phyloP scores from a whole-genome alignment of 2,888 invertebrate genomes.

The Microctonus hyperodae region DNA sequence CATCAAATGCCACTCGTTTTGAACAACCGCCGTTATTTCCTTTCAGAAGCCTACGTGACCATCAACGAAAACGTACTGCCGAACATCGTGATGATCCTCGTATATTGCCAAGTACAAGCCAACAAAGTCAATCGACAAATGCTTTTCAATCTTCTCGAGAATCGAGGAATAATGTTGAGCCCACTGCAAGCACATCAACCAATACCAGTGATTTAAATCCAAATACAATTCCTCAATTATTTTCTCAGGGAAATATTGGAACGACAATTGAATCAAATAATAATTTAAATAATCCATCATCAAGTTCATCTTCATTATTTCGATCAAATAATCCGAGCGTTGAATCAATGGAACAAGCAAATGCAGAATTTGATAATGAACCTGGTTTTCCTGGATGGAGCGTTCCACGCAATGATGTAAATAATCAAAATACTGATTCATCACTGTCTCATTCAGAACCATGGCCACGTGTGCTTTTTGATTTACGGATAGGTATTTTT shows the following conservation, averaged over 20 bases:
- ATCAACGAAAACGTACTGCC: constrained; percentile 35
- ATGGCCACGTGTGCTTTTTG: not conserved
- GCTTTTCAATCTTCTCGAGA: not conserved
- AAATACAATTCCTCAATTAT: not conserved
- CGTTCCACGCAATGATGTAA: constrained; percentile 3
- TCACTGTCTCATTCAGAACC: not conserved
- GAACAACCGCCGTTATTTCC: constrained; percentile 54
- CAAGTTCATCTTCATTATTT: not conserved
- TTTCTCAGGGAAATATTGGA: not conserved
- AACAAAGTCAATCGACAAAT: not conserved
- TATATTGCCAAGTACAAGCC: not conserved
- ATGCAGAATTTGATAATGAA: not conserved
- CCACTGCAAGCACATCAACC: not conserved
- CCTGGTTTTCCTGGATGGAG: constrained; percentile 14
- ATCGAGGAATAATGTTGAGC: not conserved
- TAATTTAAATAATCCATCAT: not conserved
- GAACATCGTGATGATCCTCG: not conserved
- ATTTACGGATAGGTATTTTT: not conserved
- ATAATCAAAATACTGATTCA: not conserved
- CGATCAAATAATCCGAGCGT: not conserved
- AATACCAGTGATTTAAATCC: not conserved
- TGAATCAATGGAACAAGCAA: not conserved
- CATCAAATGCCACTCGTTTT: constrained; percentile 47
- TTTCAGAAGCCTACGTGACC: constrained; percentile 51
- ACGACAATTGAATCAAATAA: not conserved